These are phyloP conservation scores for Periophthalmus modestus DNA, from an alignment of 2,113 vertebrate genomes.

Conservation along the genomic window DNA sequence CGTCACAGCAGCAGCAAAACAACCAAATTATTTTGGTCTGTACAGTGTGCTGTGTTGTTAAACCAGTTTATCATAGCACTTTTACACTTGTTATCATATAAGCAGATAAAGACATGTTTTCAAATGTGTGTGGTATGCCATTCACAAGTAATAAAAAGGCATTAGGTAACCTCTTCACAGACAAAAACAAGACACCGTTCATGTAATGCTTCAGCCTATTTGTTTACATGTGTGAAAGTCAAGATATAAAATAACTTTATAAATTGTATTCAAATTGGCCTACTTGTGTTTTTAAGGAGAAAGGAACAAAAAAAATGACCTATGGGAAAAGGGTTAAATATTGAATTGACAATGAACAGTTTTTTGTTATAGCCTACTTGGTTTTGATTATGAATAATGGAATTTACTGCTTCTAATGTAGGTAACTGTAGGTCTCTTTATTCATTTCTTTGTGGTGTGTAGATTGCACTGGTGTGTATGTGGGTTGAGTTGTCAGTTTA, in stretches of 20 bases:
- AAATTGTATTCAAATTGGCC: no score
- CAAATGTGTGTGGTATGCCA: background rate
- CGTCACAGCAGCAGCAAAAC: background rate
- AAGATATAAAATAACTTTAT: background rate
- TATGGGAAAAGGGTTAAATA: no score
- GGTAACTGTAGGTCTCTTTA: no score
- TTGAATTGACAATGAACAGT: no score
- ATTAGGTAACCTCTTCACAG: background rate
- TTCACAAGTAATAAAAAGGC: background rate
- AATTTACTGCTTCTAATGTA: no score
- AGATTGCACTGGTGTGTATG: no score
- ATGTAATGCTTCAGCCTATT: background rate
- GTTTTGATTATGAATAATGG: no score
- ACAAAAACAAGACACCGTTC: background rate
- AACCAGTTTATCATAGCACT: background rate
- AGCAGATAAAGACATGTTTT: conserved; percentile 3
- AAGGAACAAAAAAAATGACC: no score
- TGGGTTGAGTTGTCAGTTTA: no score
- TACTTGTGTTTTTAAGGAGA: no score
- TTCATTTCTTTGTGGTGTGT: no score
- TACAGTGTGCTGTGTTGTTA: background rate
- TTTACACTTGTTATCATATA: conserved; percentile 1
- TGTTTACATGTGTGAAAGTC: background rate
- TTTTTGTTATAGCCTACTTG: no score
- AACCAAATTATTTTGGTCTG: conserved; percentile 5